Evolutionary conservation across 2,113 vertebrate genomes (phyloP).

Genomic region (Antechinus stuartii): DNA sequence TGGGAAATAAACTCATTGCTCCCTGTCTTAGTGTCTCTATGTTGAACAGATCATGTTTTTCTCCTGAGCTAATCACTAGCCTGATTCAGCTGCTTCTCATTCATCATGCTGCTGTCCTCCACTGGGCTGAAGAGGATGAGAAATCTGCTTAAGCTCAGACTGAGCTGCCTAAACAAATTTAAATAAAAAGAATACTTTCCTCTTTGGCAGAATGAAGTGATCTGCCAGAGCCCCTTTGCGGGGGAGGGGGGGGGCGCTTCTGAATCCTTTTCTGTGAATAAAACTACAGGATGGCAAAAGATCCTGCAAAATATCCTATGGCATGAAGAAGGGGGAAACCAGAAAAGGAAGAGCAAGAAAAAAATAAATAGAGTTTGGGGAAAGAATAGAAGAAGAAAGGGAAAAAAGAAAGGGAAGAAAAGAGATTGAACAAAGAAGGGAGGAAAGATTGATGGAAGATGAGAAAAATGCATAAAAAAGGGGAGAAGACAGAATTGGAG

Average conservation of each 20-base stretch:
- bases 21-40: neutral
- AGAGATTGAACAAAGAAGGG: too few relatives aligned
- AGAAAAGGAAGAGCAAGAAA: neutral
- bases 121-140: neutral
- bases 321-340: neutral
- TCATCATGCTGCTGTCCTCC: neutral
- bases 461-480: neutral
- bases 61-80: neutral
- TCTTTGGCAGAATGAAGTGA: neutral
- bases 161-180: neutral
- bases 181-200: neutral
- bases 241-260: neutral
- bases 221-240: neutral
- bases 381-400: too few relatives aligned
- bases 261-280: neutral
- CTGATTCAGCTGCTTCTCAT: neutral
- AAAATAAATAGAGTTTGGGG: neutral
- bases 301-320: neutral
- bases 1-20: neutral
- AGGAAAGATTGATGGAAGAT: neutral
- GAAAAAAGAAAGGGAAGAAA: too few relatives aligned
- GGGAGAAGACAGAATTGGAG: neutral
- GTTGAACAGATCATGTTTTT: neutral
- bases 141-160: neutral
- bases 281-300: neutral